Percentiles rank a stretch among this genome's conserved stretches.
Evolutionary conservation across 2,888 invertebrate genomes (phyloP).

Genomic region (Teinopalpus imperialis): DNA sequence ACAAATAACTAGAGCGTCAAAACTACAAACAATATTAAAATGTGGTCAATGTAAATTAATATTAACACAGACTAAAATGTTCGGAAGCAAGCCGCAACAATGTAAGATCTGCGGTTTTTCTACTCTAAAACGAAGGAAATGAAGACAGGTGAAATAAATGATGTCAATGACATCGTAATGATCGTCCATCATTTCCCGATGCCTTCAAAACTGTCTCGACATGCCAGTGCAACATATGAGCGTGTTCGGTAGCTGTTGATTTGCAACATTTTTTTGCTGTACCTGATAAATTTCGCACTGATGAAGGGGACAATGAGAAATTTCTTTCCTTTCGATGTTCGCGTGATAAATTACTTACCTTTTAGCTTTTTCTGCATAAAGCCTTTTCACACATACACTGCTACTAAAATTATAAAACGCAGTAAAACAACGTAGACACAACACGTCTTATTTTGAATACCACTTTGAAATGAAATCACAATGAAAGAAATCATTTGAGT

Average conservation of each 20-base stretch:
- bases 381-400: constrained; percentile 12
- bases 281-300: constrained; percentile 62
- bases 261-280: constrained; percentile 48
- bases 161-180: constrained; percentile 71
- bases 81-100: constrained; percentile 49
- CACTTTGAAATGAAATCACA: not conserved
- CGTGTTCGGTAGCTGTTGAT: constrained; percentile 37
- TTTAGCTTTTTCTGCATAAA: constrained; percentile 13
- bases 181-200: constrained; percentile 58
- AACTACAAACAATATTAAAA: constrained; percentile 17
- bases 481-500: too few species aligned
- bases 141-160: constrained; percentile 58
- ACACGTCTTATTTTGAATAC: too few species aligned
- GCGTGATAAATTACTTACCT: constrained; percentile 21
- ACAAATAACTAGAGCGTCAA: not conserved
- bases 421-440: too few species aligned
- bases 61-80: constrained; percentile 32
- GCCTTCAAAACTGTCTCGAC: constrained; percentile 63
- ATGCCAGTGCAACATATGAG: constrained; percentile 25
- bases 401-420: constrained; percentile 1
- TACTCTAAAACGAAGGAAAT: constrained; percentile 40
- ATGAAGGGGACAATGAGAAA: constrained; percentile 55
- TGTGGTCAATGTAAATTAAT: constrained; percentile 18
- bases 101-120: constrained; percentile 43
- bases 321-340: constrained; percentile 40